Evolutionary conservation across 2,888 invertebrate genomes (phyloP), one percentile per base, ranked within the genome.

Genomic region (Chouioia cunea): DNA sequence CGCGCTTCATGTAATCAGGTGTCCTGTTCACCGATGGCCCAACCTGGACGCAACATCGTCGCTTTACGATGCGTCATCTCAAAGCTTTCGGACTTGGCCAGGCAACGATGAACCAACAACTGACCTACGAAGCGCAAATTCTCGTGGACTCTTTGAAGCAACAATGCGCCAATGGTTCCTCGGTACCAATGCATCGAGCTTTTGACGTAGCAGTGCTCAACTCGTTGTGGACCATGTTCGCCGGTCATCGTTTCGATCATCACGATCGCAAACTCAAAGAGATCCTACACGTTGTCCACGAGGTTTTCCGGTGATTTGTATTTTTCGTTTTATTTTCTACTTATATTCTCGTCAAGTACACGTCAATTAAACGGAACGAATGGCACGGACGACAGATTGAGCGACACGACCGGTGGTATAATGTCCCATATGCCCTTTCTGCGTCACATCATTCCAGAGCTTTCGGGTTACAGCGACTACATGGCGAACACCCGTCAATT

Each of bases 401-500:
- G 90, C 71, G 90, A 91, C 56, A 89, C 91, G 80, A 88, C 91
- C 3, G 93, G 93, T 2, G 93, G 93, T 0, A 80, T 91, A 69
- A 81, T 93, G 10, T 92, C 92, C 76, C 90, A 91, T 76, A 85
- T 91, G 79, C 93, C 93, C 0, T 90, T 91, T 84, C 82, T 92
- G 65, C 87, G 93, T 66, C 90, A 88, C 78, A 75, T 93, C 10
- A 88, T 90, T 4, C 93, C 93, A 0, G 86, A 89, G 70, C 78
- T 87, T 22, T 89, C 89, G 64, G 93, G 92, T 0, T 93, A 91
- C 81, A 86, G 87, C 0, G 83, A 89, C 12, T 86, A 91, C 20
- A 84, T 86, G 62, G 83, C 83, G 8, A 86, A 89, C 36, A 87
- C 90, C 66, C 75, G 83, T 16, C 88, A 88, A 75, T 85, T 91